These are phyloP conservation scores for Drosophila kuntzei DNA, from an alignment of 2,888 invertebrate species.

Conservation along the genomic window DNA sequence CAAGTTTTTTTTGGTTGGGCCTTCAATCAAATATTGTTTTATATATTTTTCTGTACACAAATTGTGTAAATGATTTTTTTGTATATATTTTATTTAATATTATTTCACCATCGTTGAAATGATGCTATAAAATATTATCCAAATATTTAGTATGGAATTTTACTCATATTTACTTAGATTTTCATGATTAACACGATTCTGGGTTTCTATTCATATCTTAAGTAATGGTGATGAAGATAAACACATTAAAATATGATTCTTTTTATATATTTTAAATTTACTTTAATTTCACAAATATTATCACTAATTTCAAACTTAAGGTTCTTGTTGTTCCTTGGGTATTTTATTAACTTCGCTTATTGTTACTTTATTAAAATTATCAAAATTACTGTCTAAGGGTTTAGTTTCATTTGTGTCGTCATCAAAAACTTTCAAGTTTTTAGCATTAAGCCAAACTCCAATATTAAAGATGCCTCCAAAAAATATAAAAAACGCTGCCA, in stretches of 20 bases:
- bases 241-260: neutral
- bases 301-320: conserved; percentile 2
- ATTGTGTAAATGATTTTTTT: neutral
- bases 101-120: neutral
- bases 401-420: conserved; percentile 86
- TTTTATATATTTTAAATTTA: conserved; percentile 5
- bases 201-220: neutral
- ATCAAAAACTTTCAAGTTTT: conserved; percentile 89
- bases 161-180: neutral
- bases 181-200: neutral
- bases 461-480: conserved; percentile 88
- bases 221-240: neutral
- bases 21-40: neutral
- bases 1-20: neutral
- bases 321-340: conserved; percentile 3
- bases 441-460: conserved; percentile 89
- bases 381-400: neutral
- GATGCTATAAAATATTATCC: neutral
- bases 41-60: too few relatives aligned
- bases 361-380: conserved; percentile 9
- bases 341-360: conserved; percentile 5
- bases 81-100: neutral
- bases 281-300: neutral
- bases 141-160: neutral
- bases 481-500: conserved; percentile 88